These are phyloP conservation scores for Peucedramus taeniatus DNA, from an alignment of 2,113 vertebrate species.

Conservation along the genomic window DNA sequence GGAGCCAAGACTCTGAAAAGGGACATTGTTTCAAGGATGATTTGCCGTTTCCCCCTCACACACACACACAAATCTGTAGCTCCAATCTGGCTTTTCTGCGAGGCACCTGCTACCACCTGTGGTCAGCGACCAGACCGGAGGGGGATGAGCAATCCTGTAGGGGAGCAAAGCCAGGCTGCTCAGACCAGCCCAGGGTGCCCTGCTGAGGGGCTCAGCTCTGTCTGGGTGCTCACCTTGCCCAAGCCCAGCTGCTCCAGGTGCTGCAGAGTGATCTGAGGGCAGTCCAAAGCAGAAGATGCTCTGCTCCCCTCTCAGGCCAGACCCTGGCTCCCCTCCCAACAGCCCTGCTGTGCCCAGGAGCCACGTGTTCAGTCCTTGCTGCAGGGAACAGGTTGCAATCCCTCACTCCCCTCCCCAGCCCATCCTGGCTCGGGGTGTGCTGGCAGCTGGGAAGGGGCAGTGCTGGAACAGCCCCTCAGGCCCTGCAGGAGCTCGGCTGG, in stretches of 20 bases:
- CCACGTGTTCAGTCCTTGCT: background rate
- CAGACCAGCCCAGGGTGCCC: fast-evolving
- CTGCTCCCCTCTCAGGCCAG: background rate
- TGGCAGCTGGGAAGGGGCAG: background rate
- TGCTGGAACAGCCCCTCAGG: background rate
- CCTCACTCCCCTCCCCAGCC: background rate
- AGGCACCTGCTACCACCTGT: background rate
- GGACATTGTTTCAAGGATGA: slow-evolving; percentile 1
- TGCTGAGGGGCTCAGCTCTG: background rate
- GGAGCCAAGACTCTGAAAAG: background rate
- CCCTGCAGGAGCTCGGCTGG: background rate
- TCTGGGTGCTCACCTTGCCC: background rate
- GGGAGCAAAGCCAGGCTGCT: fast-evolving
- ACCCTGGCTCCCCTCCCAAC: background rate
- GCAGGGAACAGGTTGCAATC: background rate
- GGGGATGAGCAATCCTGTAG: background rate
- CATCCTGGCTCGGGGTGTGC: background rate
- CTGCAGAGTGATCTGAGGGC: background rate
- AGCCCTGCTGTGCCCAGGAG: background rate
- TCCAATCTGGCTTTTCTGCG: background rate
- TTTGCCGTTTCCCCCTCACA: background rate
- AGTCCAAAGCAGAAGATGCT: background rate
- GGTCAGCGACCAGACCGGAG: fast-evolving
- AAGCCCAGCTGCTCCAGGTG: background rate
- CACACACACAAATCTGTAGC: background rate